Base-by-base conservation (phyloP, 2,113 vertebrate genomes). In the Cavia porcellus region DNA sequence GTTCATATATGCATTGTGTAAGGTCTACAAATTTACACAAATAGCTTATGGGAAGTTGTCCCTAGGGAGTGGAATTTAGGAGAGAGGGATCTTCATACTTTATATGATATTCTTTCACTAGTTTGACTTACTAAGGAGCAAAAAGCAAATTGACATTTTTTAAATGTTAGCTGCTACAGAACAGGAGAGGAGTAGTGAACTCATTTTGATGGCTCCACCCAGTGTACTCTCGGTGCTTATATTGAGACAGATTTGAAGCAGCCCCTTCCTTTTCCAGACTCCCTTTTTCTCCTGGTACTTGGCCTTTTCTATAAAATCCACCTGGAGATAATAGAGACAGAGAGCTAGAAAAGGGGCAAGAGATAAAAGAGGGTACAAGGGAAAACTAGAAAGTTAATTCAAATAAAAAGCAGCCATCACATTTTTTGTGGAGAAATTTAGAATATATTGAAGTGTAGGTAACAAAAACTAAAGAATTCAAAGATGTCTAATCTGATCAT, bases 391-490 rank as follows among this genome's bases (percentile, higher is more conserved):
- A 38, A 74, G 14, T 68, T 75, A 79, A 55, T 4, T 22, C 35
- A 74, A 89, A 81, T 72, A 50, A 72, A 24, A 88, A 84, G 13
- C 38, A 72, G 35, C 42, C 64, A 70, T 70, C 50, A 77, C 74
- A 80, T 66, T 45, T 87, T 82, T 35, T 57, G 22, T 89, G 84
- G 80, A 89, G 11, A 92, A 95, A 92, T 50, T 59, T 74, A 64
- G 45, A 79, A 90, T 30, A 72, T 20, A 6, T 47, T 77, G 10
- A 88, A 90, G 32, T 57, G 32, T 6, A 72, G 32, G 68, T 38
- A 70, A 89, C 15, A 61, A 84, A 82, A 89, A 86, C 28, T 7
- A 62, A 30, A 70, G 13, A 94, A 90, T 82, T 96, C 32, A 94
- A 77, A 91, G 17, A 74, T 66, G 7, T 83, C n/a, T 59, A 32